phyloP scores from a whole-genome alignment of 2,797 vertebrate species.

The Acridotheres tristis region DNA sequence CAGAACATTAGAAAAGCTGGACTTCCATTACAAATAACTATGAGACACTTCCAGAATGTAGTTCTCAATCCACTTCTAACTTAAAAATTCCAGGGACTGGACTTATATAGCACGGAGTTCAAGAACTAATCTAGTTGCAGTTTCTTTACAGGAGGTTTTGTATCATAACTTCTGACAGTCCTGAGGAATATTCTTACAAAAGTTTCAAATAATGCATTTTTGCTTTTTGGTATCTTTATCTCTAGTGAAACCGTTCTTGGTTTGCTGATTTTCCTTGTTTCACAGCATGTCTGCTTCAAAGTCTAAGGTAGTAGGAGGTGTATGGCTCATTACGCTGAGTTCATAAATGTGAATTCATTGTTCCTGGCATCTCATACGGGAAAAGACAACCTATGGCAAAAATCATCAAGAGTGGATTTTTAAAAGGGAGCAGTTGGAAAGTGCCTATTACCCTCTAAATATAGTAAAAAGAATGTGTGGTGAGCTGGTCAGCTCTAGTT shows the following conservation, averaged over 20 bases:
- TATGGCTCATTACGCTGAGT: accelerated
- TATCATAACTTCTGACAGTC: not conserved
- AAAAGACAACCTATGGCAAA: not conserved
- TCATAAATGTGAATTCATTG: not conserved
- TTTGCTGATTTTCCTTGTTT: not conserved
- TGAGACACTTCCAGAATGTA: not conserved
- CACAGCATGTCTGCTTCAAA: not conserved
- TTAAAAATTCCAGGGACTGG: not conserved
- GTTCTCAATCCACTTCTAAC: not conserved
- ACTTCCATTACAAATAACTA: not conserved
- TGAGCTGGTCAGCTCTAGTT: not conserved
- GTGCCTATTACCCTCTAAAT: not conserved
- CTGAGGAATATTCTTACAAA: not conserved
- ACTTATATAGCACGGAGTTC: not conserved
- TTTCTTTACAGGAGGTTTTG: not conserved
- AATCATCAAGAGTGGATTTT: not conserved
- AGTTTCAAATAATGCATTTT: not conserved
- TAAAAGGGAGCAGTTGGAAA: not conserved
- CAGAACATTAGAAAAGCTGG: not conserved
- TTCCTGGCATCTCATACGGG: not conserved
- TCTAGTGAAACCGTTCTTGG: not conserved
- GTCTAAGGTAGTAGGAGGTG: not conserved
- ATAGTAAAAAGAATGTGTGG: not conserved
- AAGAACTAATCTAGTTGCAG: not conserved
- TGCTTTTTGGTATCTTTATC: not conserved